phyloP scores from a whole-genome alignment of 2,797 vertebrate genomes.

The Apodemus agrarius region DNA sequence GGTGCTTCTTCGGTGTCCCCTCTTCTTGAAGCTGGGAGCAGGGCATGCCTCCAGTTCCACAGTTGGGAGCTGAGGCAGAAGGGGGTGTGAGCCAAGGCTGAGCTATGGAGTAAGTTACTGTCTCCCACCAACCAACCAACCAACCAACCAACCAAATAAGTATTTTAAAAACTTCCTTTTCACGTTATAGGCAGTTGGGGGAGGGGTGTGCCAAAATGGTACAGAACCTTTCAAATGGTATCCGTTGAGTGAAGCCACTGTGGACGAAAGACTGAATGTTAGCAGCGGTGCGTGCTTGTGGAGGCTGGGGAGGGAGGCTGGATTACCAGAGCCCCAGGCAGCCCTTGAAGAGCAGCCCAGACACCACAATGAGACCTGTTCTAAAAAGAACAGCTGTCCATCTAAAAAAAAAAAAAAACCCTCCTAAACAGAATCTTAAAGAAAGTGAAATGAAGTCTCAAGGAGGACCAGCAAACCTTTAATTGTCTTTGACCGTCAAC shows the following conservation, averaged over 20 bases:
- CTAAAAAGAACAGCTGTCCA: neutral
- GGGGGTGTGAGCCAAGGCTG: neutral
- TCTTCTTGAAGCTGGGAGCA: neutral
- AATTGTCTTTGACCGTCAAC: constrained; percentile 69
- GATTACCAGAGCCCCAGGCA: neutral
- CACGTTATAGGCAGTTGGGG: neutral
- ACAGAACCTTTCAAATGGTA: neutral
- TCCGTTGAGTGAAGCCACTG: constrained; percentile 55
- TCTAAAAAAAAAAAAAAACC: constrained; percentile 55
- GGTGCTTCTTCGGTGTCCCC: constrained; percentile 20
- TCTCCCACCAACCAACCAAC: neutral
- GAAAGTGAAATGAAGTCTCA: constrained; percentile 20
- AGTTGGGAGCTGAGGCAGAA: neutral
- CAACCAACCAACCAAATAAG: neutral
- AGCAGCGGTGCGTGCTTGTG: neutral
- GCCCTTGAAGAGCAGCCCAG: neutral
- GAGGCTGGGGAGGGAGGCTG: neutral
- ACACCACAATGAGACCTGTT: neutral
- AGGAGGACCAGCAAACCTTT: constrained; percentile 56
- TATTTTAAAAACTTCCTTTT: neutral
- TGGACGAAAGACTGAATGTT: neutral
- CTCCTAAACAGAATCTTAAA: constrained; percentile 5
- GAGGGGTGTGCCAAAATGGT: neutral
- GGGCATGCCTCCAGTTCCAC: too few relatives aligned
- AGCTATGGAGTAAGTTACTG: neutral